Percentiles rank a stretch among this genome's conserved stretches.
These are phyloP conservation scores for Bombus difficillimus DNA, from an alignment of 1,140 invertebrate species.

Conservation along the genomic window DNA sequence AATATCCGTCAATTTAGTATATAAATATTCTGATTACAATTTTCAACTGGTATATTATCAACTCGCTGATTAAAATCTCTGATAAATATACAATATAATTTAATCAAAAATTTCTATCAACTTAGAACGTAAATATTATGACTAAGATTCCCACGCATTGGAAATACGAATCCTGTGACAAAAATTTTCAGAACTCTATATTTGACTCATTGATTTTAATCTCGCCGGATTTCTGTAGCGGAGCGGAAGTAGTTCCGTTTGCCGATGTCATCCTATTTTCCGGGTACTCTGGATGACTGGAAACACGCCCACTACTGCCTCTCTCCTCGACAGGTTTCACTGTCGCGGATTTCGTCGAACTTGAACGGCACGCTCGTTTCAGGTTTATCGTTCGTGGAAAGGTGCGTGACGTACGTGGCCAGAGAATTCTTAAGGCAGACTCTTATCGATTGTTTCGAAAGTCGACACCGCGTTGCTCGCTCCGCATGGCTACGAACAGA, in stretches of 20 bases:
- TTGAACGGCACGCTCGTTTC: conserved; percentile 29
- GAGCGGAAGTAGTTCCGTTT: background rate
- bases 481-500: background rate
- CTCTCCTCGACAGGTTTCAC: conserved; percentile 5
- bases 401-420: conserved; percentile 61
- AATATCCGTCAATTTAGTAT: background rate
- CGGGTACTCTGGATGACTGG: conserved; percentile 33
- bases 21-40: background rate
- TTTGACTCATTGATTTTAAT: background rate
- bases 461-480: conserved; percentile 9
- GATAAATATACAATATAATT: background rate
- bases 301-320: background rate
- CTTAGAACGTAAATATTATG: background rate
- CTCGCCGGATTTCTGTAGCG: background rate
- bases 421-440: conserved; percentile 53
- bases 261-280: conserved; percentile 26
- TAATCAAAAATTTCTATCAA: background rate
- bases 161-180: background rate
- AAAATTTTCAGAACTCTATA: background rate
- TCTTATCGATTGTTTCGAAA: conserved; percentile 66
- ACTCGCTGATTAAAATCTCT: too few species aligned
- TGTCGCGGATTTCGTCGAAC: conserved; percentile 48
- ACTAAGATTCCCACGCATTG: background rate
- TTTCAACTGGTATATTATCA: background rate
- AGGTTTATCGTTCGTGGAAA: conserved; percentile 62